Conservation (phyloP, 2,113 vertebrate genomes). For the Phaethornis superciliosus region DNA sequence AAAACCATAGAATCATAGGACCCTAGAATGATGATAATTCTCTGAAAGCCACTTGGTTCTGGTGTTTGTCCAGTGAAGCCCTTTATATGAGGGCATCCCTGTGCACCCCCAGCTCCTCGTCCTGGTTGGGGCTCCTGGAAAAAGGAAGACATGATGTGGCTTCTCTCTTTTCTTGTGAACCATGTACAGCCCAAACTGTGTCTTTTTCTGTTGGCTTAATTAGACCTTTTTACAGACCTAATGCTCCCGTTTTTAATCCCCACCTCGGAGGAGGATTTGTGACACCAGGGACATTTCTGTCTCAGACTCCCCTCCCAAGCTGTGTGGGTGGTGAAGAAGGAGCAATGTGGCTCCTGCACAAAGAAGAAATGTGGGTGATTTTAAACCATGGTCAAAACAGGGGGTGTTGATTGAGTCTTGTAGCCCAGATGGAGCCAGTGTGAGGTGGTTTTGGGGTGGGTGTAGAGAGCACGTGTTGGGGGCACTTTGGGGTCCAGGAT, state of each 20-base stretch:
- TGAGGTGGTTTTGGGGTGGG: background rate
- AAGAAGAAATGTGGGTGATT: rapidly evolving
- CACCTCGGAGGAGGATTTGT: background rate
- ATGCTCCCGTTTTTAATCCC: background rate
- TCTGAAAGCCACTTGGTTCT: background rate
- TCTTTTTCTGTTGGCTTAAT: background rate
- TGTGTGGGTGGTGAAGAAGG: background rate
- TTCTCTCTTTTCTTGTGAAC: background rate
- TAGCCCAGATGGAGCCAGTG: background rate
- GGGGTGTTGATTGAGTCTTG: background rate
- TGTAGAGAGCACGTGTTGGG: background rate
- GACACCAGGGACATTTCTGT: background rate
- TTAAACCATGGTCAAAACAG: background rate
- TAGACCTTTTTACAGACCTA: background rate
- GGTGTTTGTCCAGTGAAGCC: background rate
- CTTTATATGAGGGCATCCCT: rapidly evolving
- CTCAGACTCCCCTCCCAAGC: background rate
- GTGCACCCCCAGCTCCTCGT: background rate
- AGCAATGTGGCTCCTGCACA: background rate
- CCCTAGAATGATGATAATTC: rapidly evolving
- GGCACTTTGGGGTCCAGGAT: background rate
- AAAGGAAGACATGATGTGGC: background rate
- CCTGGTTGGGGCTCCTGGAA: background rate
- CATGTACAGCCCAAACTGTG: background rate
- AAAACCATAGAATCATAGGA: no score